phyloP scores from a whole-genome alignment of 2,113 vertebrate species.

The Odontophorus gujanensis region DNA sequence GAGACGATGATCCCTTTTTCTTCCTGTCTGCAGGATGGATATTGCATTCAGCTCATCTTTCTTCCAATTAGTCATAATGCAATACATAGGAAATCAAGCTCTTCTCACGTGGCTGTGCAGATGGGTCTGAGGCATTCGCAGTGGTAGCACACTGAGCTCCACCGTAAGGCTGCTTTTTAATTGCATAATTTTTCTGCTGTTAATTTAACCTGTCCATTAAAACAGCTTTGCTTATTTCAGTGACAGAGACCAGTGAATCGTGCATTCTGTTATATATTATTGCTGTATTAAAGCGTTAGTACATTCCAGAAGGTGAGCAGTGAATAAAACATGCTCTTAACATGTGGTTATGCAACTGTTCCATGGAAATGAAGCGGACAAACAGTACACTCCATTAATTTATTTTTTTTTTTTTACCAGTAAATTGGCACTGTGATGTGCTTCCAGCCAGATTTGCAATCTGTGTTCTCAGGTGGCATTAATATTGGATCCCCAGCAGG shows the following conservation, averaged over 20 bases:
- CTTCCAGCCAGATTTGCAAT: slow-evolving; percentile 64
- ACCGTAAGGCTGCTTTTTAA: background rate
- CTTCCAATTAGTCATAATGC: background rate
- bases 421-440: slow-evolving; percentile 55
- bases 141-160: background rate
- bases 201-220: slow-evolving; percentile 11
- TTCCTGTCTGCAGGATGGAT: background rate
- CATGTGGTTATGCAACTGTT: slow-evolving; percentile 70
- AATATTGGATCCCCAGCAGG: slow-evolving; percentile 54
- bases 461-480: slow-evolving; percentile 64
- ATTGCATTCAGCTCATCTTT: background rate
- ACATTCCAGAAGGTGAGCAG: slow-evolving; percentile 58
- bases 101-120: background rate
- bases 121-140: background rate
- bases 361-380: slow-evolving; percentile 52
- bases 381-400: slow-evolving; percentile 60
- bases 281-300: slow-evolving; percentile 51
- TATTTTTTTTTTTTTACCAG: background rate
- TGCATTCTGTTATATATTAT: background rate
- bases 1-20: background rate
- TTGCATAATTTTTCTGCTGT: background rate
- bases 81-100: background rate
- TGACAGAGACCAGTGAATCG: background rate
- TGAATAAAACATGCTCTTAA: slow-evolving; percentile 40
- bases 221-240: background rate